Base-by-base conservation (phyloP, 2,888 invertebrate species). In the Muscina levida region DNA sequence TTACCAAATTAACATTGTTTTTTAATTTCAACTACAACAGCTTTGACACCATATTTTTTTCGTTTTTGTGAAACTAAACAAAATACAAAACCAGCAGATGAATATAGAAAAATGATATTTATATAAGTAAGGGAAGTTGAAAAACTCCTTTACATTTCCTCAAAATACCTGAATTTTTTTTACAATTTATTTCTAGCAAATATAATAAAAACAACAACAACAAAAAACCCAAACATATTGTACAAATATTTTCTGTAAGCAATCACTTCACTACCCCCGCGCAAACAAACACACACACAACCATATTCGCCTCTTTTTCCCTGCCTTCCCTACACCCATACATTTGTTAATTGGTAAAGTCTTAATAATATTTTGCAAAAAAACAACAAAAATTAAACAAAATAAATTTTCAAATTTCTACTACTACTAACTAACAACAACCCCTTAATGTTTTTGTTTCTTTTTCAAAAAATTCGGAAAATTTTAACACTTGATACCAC, bases 81-180 rank as follows among this genome's bases (percentile, higher is more conserved):
- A 39, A 1, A 62, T 10, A n/a, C 8, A 59, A 53, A 57, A 57
- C 15, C n/a, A n/a, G n/a, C n/a, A n/a, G n/a, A n/a, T n/a, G n/a
- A 46, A 44, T 2, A 46, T 15, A 46, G 22, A 10, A 24, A 53
- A 3, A 31, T 8, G 31, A 31, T 31, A 31, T 31, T 51, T 51
- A 51, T 44, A n/a, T 39, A 37, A 13, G 17, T 15, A 59, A 37
- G n/a, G 37, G 17, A 59, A 39, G 39, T 37, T 31, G 31, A 8
- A 31, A 31, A 31, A 31, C 8, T 59, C 39, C 31, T 39, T 39
- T 62, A 59, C 37, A 17, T 62, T 62, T 62, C 17, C 62, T 62
- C 37, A 62, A 59, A 62, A 57, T 62, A 62, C 39, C 62, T 42
- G 62, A 62, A 62, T 62, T 62, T 59, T n/a, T 59, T 59, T 62